phyloP scores from a whole-genome alignment of 37 sponge, comb jelly and placozoan species.

The Haliclona indistincta region DNA sequence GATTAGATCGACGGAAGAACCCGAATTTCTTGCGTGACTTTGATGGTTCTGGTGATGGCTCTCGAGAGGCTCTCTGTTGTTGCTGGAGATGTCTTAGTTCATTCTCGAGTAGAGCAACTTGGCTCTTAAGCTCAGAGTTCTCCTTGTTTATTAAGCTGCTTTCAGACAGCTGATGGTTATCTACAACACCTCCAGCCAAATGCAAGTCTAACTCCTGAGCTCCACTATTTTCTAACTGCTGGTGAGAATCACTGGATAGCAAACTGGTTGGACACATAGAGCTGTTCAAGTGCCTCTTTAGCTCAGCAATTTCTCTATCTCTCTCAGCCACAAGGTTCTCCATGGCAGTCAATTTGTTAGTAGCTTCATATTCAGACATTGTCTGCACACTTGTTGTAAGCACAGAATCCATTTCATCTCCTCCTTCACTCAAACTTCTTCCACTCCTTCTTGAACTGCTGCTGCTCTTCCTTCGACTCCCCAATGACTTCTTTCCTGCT shows the following conservation, averaged over 20 bases:
- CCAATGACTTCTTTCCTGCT: slow-evolving; percentile 14
- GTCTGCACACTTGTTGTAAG: too few relatives aligned
- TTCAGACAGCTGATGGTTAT: background rate
- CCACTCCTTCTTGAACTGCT: background rate
- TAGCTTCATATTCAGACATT: too few relatives aligned
- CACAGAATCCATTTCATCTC: background rate
- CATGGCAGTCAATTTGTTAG: too few relatives aligned
- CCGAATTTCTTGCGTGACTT: too few relatives aligned
- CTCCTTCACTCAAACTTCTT: background rate
- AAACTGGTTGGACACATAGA: background rate
- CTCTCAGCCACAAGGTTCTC: background rate
- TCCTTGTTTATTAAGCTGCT: slow-evolving; percentile 10
- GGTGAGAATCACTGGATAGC: background rate
- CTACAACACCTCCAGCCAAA: background rate
- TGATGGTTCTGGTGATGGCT: too few relatives aligned
- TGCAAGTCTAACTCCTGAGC: background rate
- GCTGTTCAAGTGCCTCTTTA: background rate
- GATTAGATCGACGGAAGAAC: background rate
- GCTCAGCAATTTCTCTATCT: background rate
- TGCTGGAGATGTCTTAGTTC: slow-evolving; percentile 28
- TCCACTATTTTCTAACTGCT: background rate
- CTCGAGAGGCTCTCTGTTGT: background rate
- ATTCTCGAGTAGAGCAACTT: slow-evolving; percentile 9
- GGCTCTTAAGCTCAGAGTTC: slow-evolving; percentile 26
- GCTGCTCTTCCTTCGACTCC: background rate